Conservation (phyloP, 2,888 invertebrate genomes). For the Drosophila silvestris region DNA sequence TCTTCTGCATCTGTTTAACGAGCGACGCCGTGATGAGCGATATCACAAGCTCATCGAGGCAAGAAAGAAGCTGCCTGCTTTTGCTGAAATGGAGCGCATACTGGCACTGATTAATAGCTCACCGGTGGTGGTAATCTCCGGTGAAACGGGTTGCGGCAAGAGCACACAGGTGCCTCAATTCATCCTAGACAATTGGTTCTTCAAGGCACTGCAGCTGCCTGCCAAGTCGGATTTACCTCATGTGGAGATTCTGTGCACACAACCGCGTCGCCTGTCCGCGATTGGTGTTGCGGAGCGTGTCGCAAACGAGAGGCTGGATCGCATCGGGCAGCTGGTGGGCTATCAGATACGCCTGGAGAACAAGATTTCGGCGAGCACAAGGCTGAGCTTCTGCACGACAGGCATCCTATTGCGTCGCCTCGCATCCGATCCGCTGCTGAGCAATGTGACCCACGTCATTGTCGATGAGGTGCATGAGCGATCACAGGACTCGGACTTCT, state of each 20-base stretch:
- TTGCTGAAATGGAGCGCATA: slow-evolving; percentile 89
- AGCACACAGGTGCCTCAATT: slow-evolving; percentile 97
- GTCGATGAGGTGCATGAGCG: slow-evolving; percentile 98
- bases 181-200: slow-evolving; percentile 94
- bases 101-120: slow-evolving; percentile 88
- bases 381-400: slow-evolving; percentile 96
- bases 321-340: slow-evolving; percentile 86
- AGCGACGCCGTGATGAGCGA: slow-evolving; percentile 87
- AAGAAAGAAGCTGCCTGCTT: slow-evolving; percentile 90
- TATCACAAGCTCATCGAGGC: slow-evolving; percentile 89
- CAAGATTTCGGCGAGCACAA: slow-evolving; percentile 91
- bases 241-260: slow-evolving; percentile 95
- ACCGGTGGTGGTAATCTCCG: slow-evolving; percentile 88
- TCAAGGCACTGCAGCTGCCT: slow-evolving; percentile 74
- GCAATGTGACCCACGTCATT: slow-evolving; percentile 92
- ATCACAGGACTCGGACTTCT: slow-evolving; percentile 95
- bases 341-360: slow-evolving; percentile 92
- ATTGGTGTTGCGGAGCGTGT: slow-evolving; percentile 97
- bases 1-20: slow-evolving; percentile 88
- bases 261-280: slow-evolving; percentile 96
- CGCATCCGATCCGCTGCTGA: slow-evolving; percentile 91
- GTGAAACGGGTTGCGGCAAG: slow-evolving; percentile 94
- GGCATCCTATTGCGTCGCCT: slow-evolving; percentile 94
- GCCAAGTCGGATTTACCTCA: slow-evolving; percentile 87
- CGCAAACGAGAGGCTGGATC: slow-evolving; percentile 93